Evolutionary conservation across 2,888 invertebrate species (phyloP).

Genomic region (Chrysodeixis includens): DNA sequence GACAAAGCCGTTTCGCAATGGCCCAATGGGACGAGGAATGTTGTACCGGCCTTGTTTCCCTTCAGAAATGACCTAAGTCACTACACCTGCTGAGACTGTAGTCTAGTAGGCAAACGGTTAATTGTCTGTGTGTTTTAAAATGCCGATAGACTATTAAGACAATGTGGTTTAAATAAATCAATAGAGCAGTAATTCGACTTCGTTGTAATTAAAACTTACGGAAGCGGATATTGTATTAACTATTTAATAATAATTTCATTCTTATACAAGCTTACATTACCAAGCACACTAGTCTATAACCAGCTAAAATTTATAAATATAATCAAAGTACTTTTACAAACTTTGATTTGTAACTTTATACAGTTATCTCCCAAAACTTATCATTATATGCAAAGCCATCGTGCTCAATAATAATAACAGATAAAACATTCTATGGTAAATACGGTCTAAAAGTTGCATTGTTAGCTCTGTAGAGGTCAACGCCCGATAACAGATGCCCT

Average conservation of each 20-base stretch:
- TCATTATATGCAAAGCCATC: not conserved
- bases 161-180: not conserved
- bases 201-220: too few species aligned
- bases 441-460: conserved; percentile 15
- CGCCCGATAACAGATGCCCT: conserved; percentile 45
- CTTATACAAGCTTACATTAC: too few species aligned
- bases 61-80: conserved; percentile 53
- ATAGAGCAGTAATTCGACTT: too few species aligned
- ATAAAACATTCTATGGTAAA: conserved; percentile 9
- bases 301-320: not conserved
- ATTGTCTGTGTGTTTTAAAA: conserved; percentile 13
- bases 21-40: conserved; percentile 60
- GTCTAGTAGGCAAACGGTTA: conserved; percentile 11
- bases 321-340: too few species aligned
- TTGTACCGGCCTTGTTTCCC: conserved; percentile 57
- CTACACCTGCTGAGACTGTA: conserved; percentile 40
- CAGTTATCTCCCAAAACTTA: not conserved
- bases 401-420: not conserved
- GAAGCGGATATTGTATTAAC: too few species aligned
- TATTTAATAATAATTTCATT: not conserved
- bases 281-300: too few species aligned
- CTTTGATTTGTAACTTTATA: too few species aligned
- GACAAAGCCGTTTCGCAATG: conserved; percentile 54
- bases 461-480: conserved; percentile 29
- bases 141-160: not conserved